Evolutionary conservation across 2,888 invertebrate species (phyloP), one percentile per base, ranked within the genome.

Genomic region (Sisyra nigra): DNA sequence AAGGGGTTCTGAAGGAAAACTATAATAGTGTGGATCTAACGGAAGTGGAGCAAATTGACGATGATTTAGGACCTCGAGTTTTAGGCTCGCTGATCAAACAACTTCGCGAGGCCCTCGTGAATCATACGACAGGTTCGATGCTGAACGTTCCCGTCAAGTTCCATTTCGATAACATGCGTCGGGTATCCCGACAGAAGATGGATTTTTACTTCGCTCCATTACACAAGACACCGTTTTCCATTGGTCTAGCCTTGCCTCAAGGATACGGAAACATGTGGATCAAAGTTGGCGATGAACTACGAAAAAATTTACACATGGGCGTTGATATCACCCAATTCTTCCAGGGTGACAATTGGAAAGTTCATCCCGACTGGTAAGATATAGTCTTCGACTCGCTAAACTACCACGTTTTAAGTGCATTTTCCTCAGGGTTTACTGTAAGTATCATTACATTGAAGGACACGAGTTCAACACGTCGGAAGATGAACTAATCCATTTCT

Each of bases 1-100:
- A 75, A 51, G 74, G 72, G 30, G 63, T 69, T 40, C 65, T 86
- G 44, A 93, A 89, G 64, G 75, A 80, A n/a, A 94, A 93, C 61
- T 96, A 89, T 66, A 93, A 94, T 63, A 94, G 93, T 59, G 83
- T 97, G 30, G 97, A 97, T 63, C 72, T 98, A 45, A 80, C 86
- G 2, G 96, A 97, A 65, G 84, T 97, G 5, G 96, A 97, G 60
- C 81, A 93, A 49, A 72, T 85, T 17, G 80, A 84, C 53, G 69
- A 71, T 49, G 72, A 74, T 48, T 74, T 75, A 2, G 71, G 67
- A 0, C 75, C 82, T 0, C 70, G 88, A 44, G 72, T 73, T 49
- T 68, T 78, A 0, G 72, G 74, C 3, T 65, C 69, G 0, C 60
- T 69, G 46, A 71, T 82, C 44, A 57, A 64, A 44, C 46, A 59